Evolutionary conservation across 2,888 invertebrate genomes (phyloP), one percentile per base, ranked within the genome.

Genomic region (Leucophora obtusa): DNA sequence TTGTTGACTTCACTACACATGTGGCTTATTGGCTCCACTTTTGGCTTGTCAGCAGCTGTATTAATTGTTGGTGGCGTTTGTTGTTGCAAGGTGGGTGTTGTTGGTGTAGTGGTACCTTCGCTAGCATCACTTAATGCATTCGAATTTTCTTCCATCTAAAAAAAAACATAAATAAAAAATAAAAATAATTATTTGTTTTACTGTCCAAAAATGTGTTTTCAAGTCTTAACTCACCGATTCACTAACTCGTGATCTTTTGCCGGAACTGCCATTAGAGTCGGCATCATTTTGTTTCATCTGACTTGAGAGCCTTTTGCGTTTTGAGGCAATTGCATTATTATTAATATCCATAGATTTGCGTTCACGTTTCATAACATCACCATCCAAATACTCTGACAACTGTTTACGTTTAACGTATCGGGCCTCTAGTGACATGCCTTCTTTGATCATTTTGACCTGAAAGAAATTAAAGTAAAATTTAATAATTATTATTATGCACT

Each of bases 371-470:
- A n/a, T n/a, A n/a, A n/a, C n/a, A n/a, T n/a, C n/a, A n/a, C n/a
- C n/a, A n/a, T n/a, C n/a, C n/a, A n/a, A n/a, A n/a, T n/a, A n/a
- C n/a, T n/a, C n/a, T n/a, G n/a, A n/a, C n/a, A n/a, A n/a, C n/a
- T n/a, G n/a, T n/a, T n/a, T n/a, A n/a, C n/a, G n/a, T n/a, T n/a
- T n/a, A n/a, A n/a, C 97, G 90, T 97, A 96, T 6, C 95, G 94
- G 1, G 97, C 97, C 91, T 97, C 95, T 50, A 96, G 93, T 85
- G 93, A 92, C 95, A 95, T 95, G 53, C 94, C 94, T 59, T 94
- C 94, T 87, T 93, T 94, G 72, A 92, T 89, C 90, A 94, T 91
- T 87, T 93, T 93, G 86, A 87, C 92, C 93, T 93, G 33, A 1
- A 63, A 15, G n/a, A 60, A 66, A 8, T 18, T 5, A 33, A 63